A percentile compares a stretch with the other conserved stretches of the same genome.
These are phyloP conservation scores for Lasioglossum leucozonium DNA, from an alignment of 2,888 invertebrate species.

Conservation along the genomic window DNA sequence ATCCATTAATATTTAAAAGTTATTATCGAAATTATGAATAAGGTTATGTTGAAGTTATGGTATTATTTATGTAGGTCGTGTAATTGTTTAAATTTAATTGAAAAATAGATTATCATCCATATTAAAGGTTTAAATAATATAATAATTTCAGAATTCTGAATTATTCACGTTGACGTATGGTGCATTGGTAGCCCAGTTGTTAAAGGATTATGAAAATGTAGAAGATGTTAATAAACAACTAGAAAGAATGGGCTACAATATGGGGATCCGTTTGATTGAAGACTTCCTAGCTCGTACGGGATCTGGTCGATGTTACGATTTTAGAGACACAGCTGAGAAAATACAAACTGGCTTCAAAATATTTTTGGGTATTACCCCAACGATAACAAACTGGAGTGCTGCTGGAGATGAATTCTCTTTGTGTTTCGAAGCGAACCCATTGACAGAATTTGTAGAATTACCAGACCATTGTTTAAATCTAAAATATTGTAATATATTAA, in stretches of 20 bases:
- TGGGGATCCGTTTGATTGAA: slow-evolving; percentile 98
- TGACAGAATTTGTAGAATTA: slow-evolving; percentile 98
- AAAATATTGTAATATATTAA: slow-evolving; percentile 96
- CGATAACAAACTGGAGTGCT: slow-evolving; percentile 97
- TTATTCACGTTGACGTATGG: slow-evolving; percentile 99
- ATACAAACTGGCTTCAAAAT: slow-evolving; percentile 90
- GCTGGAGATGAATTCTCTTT: slow-evolving; percentile 98
- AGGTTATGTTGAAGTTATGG: slow-evolving; percentile 25
- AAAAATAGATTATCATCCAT: background rate
- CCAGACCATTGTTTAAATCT: slow-evolving; percentile 93
- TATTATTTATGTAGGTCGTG: background rate
- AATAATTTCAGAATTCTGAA: slow-evolving; percentile 93
- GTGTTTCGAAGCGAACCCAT: slow-evolving; percentile 96
- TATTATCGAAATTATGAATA: slow-evolving; percentile 1
- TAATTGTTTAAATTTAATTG: background rate
- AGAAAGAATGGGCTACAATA: slow-evolving; percentile 98
- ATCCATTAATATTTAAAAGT: background rate
- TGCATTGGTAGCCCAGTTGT: slow-evolving; percentile 97
- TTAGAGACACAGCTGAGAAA: slow-evolving; percentile 98
- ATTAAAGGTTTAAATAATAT: background rate
- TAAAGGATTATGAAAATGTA: slow-evolving; percentile 97
- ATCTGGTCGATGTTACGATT: slow-evolving; percentile 95
- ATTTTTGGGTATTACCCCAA: slow-evolving; percentile 94
- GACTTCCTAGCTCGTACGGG: slow-evolving; percentile 97
- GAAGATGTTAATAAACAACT: slow-evolving; percentile 99